Evolutionary conservation across 1,140 invertebrate species (phyloP), one percentile per base, ranked within the genome.

Genomic region (Muscidifurax raptorellus): DNA sequence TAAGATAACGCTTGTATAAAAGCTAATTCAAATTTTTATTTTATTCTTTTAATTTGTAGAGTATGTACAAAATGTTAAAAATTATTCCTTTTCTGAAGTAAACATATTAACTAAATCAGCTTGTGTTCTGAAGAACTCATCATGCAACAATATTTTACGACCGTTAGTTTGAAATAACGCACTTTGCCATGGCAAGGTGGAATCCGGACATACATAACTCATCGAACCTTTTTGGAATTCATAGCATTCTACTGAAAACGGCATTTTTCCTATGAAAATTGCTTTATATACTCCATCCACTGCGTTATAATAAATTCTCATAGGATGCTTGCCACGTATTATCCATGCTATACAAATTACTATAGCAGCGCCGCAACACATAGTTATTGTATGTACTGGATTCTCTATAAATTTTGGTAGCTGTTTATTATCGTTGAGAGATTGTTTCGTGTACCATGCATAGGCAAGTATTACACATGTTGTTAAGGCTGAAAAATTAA

Each of bases 261-360:
- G 87, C 28, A 82, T 13, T 67, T 25, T 76, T 52, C 87, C 66
- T 18, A 85, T 47, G 18, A 77, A 71, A 25, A 86, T 30, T 3
- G 83, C 84, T 85, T 22, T 84, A 13, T 78, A 83, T 1, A n/a
- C 32, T 13, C 82, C 32, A 13, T 32, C 52, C 13, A 71, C 18
- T 0, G 44, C 18, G 36, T 83, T 67, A 22, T 69, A 79, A 80
- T 88, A 88, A 27, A 88, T 84, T 85, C 87, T 52, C 0, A 86
- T 12, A 32, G 80, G n/a, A 25, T 15, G 47, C 18, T 32, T 40
- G 27, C 30, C n/a, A 28, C 71, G 79, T 1, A 64, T n/a, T 0
- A 36, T 59, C 22, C 9, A n/a, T 28, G 44, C 18, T 0, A 59
- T 7, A 25, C 30, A 0, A 67, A 75, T 15, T 7, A 77, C 4